These are phyloP conservation scores for Zenarchopterus dispar DNA, from an alignment of 2,797 vertebrate species.

Conservation along the genomic window DNA sequence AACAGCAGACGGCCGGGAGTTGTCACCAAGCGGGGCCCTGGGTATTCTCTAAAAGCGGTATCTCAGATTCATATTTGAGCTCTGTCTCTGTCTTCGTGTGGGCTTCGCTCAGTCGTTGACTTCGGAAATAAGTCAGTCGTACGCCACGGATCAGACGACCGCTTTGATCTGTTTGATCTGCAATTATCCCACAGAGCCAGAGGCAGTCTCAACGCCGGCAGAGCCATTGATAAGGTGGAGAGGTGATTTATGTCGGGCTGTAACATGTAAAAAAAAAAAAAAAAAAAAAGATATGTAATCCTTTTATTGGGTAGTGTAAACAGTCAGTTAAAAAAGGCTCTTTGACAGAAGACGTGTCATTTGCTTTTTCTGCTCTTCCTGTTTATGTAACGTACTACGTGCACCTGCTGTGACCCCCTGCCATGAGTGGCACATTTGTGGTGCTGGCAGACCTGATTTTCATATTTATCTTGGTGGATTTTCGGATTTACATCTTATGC, in stretches of 20 bases:
- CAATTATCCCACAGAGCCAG: constrained; percentile 34
- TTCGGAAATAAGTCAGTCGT: constrained; percentile 20
- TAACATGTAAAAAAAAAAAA: too few species aligned
- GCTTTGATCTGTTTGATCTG: constrained; percentile 16
- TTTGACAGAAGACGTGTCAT: constrained; percentile 5
- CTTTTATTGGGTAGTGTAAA: not conserved
- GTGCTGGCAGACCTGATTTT: constrained; percentile 20
- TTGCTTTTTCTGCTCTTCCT: constrained; percentile 6
- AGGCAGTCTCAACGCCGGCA: constrained; percentile 11
- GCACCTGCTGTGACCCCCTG: not conserved
- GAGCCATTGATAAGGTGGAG: constrained; percentile 3
- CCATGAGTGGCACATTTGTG: constrained; percentile 7
- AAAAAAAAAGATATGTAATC: not conserved
- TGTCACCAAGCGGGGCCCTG: constrained; percentile 26
- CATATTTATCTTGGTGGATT: constrained; percentile 19
- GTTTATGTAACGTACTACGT: constrained; percentile 2
- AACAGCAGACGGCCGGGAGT: constrained; percentile 64
- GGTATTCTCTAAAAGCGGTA: constrained; percentile 24
- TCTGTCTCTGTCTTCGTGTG: not conserved
- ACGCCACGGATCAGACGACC: constrained; percentile 13
- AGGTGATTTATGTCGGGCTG: constrained; percentile 22
- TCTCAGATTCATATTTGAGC: constrained; percentile 36
- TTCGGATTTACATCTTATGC: constrained; percentile 24
- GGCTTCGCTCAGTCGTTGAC: constrained; percentile 3
- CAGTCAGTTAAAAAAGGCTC: not conserved